Evolutionary conservation across 1,140 invertebrate genomes (phyloP).

Genomic region (Micrasema minimum): DNA sequence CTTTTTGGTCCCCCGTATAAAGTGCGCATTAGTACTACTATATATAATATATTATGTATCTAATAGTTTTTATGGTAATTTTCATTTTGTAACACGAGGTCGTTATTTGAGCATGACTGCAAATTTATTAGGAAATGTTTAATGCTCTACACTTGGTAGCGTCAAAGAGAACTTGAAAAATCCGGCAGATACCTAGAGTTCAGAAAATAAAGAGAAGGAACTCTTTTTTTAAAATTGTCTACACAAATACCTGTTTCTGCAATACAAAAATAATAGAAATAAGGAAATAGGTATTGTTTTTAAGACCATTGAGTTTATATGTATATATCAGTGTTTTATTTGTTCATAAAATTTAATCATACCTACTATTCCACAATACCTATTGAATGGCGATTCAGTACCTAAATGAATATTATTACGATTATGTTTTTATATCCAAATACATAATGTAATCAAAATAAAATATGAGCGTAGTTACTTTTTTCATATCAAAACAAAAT

Average conservation of each 20-base stretch:
- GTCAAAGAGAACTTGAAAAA: not conserved
- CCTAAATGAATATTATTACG: not conserved
- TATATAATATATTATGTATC: too few species aligned
- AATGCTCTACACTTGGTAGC: not conserved
- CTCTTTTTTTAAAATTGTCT: not conserved
- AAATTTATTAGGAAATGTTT: constrained; percentile 15
- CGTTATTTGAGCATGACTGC: constrained; percentile 32
- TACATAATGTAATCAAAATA: too few species aligned
- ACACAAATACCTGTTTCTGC: not conserved
- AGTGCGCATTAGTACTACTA: too few species aligned
- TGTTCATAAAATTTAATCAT: too few species aligned
- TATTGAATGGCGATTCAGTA: too few species aligned
- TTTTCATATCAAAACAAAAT: too few species aligned
- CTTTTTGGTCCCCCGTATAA: too few species aligned
- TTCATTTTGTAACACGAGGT: constrained; percentile 41
- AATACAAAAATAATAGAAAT: not conserved
- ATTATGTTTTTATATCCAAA: not conserved
- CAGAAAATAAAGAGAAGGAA: not conserved
- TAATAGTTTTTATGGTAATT: too few species aligned
- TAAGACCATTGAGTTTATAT: too few species aligned
- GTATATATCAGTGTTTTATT: too few species aligned
- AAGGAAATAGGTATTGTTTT: not conserved
- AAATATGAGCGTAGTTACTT: too few species aligned
- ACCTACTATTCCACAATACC: too few species aligned
- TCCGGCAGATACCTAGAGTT: not conserved